A percentile compares a stretch with the other conserved stretches of the same genome.
These are phyloP conservation scores for Leptothorax acervorum DNA, from an alignment of 2,888 invertebrate species.

Conservation along the genomic window DNA sequence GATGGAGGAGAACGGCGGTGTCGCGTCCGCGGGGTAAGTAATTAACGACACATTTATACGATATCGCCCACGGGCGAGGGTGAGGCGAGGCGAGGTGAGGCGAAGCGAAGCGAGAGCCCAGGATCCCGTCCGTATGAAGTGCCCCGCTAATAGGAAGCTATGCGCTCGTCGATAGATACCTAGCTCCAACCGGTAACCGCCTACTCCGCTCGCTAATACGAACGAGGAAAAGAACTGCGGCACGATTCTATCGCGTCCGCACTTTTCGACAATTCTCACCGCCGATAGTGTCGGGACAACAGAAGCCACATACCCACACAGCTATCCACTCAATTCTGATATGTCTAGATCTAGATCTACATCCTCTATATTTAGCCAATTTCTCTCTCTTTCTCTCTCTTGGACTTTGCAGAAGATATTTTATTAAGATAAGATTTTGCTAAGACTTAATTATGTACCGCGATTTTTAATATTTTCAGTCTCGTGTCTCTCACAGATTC, in stretches of 20 bases:
- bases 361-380: background rate
- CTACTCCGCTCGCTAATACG: conserved; percentile 58
- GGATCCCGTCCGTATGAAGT: conserved; percentile 80
- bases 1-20: conserved; percentile 76
- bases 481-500: background rate
- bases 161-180: conserved; percentile 82
- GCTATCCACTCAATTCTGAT: conserved; percentile 1
- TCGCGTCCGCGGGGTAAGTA: conserved; percentile 83
- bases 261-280: conserved; percentile 50
- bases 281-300: conserved; percentile 25
- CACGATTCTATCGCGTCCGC: conserved; percentile 37
- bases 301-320: background rate
- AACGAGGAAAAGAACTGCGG: conserved; percentile 52
- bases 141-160: conserved; percentile 83
- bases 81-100: conserved; percentile 62
- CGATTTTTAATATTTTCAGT: background rate
- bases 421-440: conserved; percentile 5
- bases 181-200: conserved; percentile 69
- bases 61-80: conserved; percentile 79
- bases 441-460: background rate
- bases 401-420: background rate
- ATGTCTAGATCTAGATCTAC: background rate
- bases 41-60: conserved; percentile 85
- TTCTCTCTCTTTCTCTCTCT: background rate
- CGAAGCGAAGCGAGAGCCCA: conserved; percentile 70